A percentile compares a stretch with the other conserved stretches of the same genome.
Conservation (phyloP, 2,113 vertebrate species). For the Aplodontia rufa region DNA sequence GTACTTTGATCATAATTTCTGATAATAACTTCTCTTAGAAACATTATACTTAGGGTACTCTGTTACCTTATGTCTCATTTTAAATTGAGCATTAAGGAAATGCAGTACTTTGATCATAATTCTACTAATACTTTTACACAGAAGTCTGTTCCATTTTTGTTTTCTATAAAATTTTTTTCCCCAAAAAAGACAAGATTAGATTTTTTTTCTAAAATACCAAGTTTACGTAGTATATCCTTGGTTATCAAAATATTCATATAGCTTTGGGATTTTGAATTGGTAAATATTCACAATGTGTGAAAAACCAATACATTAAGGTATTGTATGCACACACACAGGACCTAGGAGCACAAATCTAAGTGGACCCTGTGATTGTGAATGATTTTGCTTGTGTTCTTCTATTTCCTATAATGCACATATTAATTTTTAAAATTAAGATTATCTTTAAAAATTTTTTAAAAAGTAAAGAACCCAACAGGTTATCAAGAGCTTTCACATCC, state of each 20-base stretch:
- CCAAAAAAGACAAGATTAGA: neutral
- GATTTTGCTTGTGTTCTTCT: neutral
- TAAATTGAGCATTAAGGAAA: neutral
- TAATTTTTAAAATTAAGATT: neutral
- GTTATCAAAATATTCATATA: neutral
- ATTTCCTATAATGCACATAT: neutral
- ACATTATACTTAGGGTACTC: neutral
- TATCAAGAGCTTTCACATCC: neutral
- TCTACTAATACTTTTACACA: neutral
- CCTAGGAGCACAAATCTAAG: neutral
- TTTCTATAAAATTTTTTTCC: neutral
- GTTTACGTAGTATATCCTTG: neutral
- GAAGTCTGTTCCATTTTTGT: neutral
- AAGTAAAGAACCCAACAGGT: neutral
- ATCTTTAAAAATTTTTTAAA: neutral
- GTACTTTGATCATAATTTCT: neutral
- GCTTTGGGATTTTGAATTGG: neutral
- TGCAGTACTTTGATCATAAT: neutral
- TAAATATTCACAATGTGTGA: neutral
- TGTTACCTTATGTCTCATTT: neutral
- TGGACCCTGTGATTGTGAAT: neutral
- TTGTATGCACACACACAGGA: neutral
- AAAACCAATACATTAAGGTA: neutral
- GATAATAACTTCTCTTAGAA: neutral
- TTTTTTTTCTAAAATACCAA: neutral